A percentile compares a stretch with the other conserved stretches of the same genome.
Conservation (phyloP, 2,888 invertebrate species). For the Ennomos fuscantarius region DNA sequence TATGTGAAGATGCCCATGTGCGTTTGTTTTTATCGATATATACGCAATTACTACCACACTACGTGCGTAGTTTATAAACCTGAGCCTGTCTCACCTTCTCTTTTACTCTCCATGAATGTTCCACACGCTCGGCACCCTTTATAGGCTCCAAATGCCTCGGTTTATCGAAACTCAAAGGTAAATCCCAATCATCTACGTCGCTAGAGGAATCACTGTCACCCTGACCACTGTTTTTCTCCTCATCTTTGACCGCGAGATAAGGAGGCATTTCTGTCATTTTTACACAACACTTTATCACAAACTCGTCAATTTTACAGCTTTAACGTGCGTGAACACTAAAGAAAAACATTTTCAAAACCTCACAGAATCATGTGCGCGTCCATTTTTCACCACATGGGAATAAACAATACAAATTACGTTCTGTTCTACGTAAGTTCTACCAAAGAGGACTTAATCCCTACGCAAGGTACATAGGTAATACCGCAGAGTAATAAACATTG, state of each 20-base stretch:
- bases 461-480: too few species aligned
- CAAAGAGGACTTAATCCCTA: too few species aligned
- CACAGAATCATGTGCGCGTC: conserved; percentile 78
- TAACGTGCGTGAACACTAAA: conserved; percentile 55
- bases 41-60: conserved; percentile 54
- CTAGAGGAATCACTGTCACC: conserved; percentile 72
- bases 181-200: conserved; percentile 87
- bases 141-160: conserved; percentile 84
- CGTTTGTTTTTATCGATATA: conserved; percentile 71
- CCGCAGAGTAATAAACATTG: too few species aligned
- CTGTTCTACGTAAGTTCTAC: conserved; percentile 22
- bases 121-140: conserved; percentile 86
- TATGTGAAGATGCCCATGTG: conserved; percentile 66
- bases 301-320: conserved; percentile 53
- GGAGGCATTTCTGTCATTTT: conserved; percentile 85
- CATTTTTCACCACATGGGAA: conserved; percentile 82
- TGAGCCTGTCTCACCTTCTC: conserved; percentile 87
- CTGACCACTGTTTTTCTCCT: conserved; percentile 72
- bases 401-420: conserved; percentile 33
- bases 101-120: conserved; percentile 96
- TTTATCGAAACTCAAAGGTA: conserved; percentile 90
- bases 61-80: conserved; percentile 33
- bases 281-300: conserved; percentile 62
- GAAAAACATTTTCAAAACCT: conserved; percentile 74
- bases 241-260: conserved; percentile 77